Percentiles rank a stretch among this genome's conserved stretches.
Conservation (phyloP, 2,888 invertebrate genomes). For the Cantharis nigra region DNA sequence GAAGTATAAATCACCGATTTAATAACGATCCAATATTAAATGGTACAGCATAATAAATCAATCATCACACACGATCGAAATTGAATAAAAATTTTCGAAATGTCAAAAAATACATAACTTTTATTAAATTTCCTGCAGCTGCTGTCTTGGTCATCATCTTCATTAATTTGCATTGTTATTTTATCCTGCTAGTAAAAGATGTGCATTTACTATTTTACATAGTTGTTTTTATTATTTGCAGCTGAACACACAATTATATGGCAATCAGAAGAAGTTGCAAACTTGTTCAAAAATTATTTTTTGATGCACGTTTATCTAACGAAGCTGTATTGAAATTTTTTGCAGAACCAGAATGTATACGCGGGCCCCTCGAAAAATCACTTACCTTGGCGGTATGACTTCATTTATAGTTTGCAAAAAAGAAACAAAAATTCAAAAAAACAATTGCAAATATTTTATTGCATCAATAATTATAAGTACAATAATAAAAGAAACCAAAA, state of each 20-base stretch:
- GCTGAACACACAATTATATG: neutral
- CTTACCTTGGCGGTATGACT: neutral
- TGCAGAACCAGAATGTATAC: neutral
- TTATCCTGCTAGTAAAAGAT: neutral
- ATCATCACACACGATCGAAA: neutral
- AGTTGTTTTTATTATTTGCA: neutral
- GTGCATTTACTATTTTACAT: neutral
- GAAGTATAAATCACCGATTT: neutral
- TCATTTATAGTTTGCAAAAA: neutral
- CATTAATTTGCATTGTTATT: neutral
- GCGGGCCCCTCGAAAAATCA: neutral
- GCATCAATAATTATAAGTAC: conserved; percentile 24
- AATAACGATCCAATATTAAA: neutral
- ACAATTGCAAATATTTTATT: conserved; percentile 24
- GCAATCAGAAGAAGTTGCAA: neutral
- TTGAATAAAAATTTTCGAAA: neutral
- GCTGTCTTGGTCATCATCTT: neutral
- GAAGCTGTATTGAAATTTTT: neutral
- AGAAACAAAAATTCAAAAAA: neutral
- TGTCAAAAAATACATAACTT: neutral
- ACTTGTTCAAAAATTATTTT: neutral
- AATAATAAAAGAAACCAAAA: conserved; percentile 16
- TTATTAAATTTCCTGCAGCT: neutral
- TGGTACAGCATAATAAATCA: neutral
- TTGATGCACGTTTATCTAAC: neutral